phyloP scores from a whole-genome alignment of 2,888 invertebrate species.

The Dione juno region DNA sequence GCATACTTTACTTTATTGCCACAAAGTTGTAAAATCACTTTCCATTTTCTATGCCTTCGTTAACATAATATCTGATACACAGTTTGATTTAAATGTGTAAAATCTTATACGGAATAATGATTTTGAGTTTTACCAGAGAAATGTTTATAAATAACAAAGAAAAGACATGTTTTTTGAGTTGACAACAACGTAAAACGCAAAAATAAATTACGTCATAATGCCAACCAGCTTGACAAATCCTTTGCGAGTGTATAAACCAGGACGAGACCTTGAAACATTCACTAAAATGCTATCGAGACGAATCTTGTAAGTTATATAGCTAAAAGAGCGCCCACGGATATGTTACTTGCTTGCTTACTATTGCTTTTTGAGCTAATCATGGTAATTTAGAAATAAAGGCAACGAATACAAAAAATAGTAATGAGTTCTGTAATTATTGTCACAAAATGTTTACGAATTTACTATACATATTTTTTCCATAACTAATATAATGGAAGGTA shows the following conservation, averaged over 20 bases:
- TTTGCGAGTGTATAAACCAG: slow-evolving; percentile 74
- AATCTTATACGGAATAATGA: background rate
- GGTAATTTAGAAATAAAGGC: background rate
- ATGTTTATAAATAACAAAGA: background rate
- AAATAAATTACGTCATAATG: slow-evolving; percentile 70
- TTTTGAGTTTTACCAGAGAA: background rate
- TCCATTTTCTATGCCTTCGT: slow-evolving; percentile 42
- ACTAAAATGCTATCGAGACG: slow-evolving; percentile 76
- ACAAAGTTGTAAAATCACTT: slow-evolving; percentile 45
- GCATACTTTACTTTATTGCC: slow-evolving; percentile 33
- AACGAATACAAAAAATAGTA: slow-evolving; percentile 29
- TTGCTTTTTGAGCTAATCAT: slow-evolving; percentile 33
- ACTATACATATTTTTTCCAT: too few relatives aligned
- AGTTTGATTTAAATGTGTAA: background rate
- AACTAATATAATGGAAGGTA: too few relatives aligned
- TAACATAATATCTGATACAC: slow-evolving; percentile 28
- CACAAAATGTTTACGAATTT: background rate
- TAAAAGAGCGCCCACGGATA: slow-evolving; percentile 70
- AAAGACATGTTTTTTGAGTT: slow-evolving; percentile 20
- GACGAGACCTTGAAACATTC: slow-evolving; percentile 82
- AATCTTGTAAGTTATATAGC: slow-evolving; percentile 69
- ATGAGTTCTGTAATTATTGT: slow-evolving; percentile 53
- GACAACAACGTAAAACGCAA: slow-evolving; percentile 51
- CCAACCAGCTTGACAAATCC: slow-evolving; percentile 79
- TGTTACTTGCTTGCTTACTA: slow-evolving; percentile 55